A percentile compares a stretch with the other conserved stretches of the same genome.
phyloP scores from a whole-genome alignment of 2,113 vertebrate genomes.

The Verasper variegatus region DNA sequence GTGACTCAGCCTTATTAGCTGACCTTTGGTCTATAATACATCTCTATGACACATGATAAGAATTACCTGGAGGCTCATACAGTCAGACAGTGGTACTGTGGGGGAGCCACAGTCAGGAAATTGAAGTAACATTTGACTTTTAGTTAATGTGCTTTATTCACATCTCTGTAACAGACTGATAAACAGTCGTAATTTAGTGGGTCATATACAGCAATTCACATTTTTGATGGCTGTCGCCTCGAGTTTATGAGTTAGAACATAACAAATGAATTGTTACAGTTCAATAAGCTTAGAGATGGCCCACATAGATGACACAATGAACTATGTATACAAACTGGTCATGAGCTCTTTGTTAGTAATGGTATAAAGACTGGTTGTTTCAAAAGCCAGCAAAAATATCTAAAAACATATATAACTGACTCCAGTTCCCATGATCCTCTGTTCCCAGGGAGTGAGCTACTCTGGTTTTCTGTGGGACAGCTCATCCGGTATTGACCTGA shows the following conservation, averaged over 20 bases:
- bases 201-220: not conserved
- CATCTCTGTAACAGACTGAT: too few relatives aligned
- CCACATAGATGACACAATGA: not conserved
- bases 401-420: not conserved
- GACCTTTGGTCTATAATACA: not conserved
- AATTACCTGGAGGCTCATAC: not conserved
- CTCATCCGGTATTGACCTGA: constrained; percentile 87
- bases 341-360: not conserved
- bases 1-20: not conserved
- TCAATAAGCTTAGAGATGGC: not conserved
- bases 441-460: constrained; percentile 84
- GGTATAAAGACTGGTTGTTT: not conserved
- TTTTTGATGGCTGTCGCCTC: not conserved
- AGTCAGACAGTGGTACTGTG: not conserved
- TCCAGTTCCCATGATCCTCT: constrained; percentile 31
- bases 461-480: constrained; percentile 93
- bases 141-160: not conserved
- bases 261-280: not conserved
- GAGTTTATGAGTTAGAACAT: not conserved
- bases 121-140: not conserved
- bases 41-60: not conserved
- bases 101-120: not conserved
- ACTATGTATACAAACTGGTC: not conserved
- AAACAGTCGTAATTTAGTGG: too few relatives aligned
- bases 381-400: not conserved